Evolutionary conservation across 2,797 vertebrate genomes (phyloP).

Genomic region (Karalla daura): DNA sequence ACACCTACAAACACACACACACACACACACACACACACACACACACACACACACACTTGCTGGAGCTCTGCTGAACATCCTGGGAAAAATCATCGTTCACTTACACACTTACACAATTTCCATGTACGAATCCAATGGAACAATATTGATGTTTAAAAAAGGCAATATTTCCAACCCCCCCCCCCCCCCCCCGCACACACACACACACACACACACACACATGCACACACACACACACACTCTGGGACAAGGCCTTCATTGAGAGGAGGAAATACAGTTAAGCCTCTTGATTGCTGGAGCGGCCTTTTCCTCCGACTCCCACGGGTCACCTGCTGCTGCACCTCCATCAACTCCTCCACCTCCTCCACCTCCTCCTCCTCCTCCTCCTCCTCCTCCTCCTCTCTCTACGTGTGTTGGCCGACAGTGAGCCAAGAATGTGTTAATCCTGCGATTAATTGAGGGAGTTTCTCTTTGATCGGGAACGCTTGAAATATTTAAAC

Average conservation of each 20-base stretch:
- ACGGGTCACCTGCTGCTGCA: slow-evolving; percentile 58
- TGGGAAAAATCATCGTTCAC: slow-evolving; percentile 57
- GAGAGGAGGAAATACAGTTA: slow-evolving; percentile 49
- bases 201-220: slow-evolving; percentile 6
- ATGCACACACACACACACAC: background rate
- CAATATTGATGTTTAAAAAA: slow-evolving; percentile 61
- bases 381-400: slow-evolving; percentile 20
- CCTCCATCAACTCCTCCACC: background rate
- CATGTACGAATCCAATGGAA: slow-evolving; percentile 60
- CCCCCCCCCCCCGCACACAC: too few relatives aligned
- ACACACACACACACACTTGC: slow-evolving; percentile 21
- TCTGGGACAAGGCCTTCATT: slow-evolving; percentile 67
- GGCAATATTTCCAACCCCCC: slow-evolving; percentile 25
- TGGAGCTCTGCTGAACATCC: slow-evolving; percentile 24
- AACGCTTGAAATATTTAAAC: slow-evolving; percentile 80
- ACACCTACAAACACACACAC: too few relatives aligned
- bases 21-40: too few relatives aligned
- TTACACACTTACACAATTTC: slow-evolving; percentile 57
- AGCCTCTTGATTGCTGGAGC: slow-evolving; percentile 58
- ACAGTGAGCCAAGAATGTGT: slow-evolving; percentile 59
- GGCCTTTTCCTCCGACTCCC: slow-evolving; percentile 43
- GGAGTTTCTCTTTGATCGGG: slow-evolving; percentile 54
- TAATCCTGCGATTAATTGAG: slow-evolving; percentile 65
- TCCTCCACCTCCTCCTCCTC: background rate
- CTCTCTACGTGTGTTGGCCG: slow-evolving; percentile 47